Base-by-base conservation (phyloP, 1,140 invertebrate species). In the Pectinophora gossypiella region DNA sequence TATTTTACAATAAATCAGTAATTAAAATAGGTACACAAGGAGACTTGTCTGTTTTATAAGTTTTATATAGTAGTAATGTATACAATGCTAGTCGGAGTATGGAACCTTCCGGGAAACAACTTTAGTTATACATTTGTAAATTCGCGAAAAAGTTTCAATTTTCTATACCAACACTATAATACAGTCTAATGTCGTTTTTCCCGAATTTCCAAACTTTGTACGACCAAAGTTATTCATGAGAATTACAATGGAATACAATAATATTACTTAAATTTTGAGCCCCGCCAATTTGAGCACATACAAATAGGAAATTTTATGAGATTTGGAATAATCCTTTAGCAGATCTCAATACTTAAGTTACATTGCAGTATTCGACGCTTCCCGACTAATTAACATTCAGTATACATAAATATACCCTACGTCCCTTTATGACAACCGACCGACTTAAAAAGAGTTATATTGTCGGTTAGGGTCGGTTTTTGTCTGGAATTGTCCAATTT, bases 1-100 rank as follows among this genome's bases (percentile, higher is more conserved):
- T 77, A 76, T 72, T 73, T 64, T 73, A 75, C 72, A 75, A 69
- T 64, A 60, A n/a, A 59, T 63, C 64, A 59, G 50, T 52, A 19
- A 35, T 48, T 57, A 60, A 54, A 65, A 63, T 62, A 64, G 62
- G 61, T 68, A 68, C 58, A 71, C 48, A 51, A 51, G 53, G 55
- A 59, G 53, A 46, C 51, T 5, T 6, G 36, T 40, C 7, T 40
- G 36, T 15, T 1, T 40, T 40, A 23, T 32, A 12, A 32, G 9
- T 32, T 32, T 32, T 12, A 32, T 12, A 12, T 32, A 3, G 9
- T 32, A 32, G n/a, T 32, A 12, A 32, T 32, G 27, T 32, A 32
- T 32, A 32, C 27, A 32, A 32, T 12, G 27, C n/a, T 32, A 32
- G 9, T 12, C 27, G 27, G n/a, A 32, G 27, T 9, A 32, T n/a